These are phyloP conservation scores for Plectropomus leopardus DNA, from an alignment of 2,113 vertebrate genomes.

Conservation along the genomic window DNA sequence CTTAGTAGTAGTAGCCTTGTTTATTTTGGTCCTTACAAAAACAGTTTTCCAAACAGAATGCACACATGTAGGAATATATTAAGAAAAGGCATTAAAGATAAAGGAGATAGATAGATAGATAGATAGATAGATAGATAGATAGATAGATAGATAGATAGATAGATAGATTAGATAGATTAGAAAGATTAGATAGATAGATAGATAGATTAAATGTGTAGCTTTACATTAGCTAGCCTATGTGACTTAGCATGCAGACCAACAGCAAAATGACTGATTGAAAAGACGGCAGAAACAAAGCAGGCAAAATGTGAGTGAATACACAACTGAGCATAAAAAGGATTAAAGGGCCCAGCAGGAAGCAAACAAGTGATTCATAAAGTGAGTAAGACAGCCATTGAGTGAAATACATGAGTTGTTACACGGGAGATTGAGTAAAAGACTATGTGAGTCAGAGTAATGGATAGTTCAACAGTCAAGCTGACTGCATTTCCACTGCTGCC, in stretches of 20 bases:
- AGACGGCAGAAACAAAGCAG: not conserved
- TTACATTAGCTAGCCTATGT: too few species aligned
- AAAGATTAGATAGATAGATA: too few species aligned
- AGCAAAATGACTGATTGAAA: not conserved
- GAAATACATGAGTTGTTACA: not conserved
- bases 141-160: too few species aligned
- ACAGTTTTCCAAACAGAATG: too few species aligned
- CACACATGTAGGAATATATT: too few species aligned
- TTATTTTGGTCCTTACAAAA: too few species aligned
- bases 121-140: too few species aligned
- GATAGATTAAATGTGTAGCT: too few species aligned
- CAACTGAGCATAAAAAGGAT: not conserved
- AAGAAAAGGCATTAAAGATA: too few species aligned
- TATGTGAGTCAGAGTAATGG: not conserved
- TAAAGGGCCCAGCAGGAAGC: not conserved
- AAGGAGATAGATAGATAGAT: too few species aligned
- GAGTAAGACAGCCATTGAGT: not conserved
- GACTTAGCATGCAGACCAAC: not conserved
- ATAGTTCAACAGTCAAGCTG: not conserved
- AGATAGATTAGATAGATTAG: too few species aligned
- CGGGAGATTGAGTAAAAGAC: conserved; percentile 1
- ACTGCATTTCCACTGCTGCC: not conserved
- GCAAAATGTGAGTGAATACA: not conserved
- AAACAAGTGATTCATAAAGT: not conserved
- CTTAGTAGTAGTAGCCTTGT: too few species aligned